These are phyloP conservation scores for Xenopus petersii DNA, from an alignment of 2,797 vertebrate species.

Conservation along the genomic window DNA sequence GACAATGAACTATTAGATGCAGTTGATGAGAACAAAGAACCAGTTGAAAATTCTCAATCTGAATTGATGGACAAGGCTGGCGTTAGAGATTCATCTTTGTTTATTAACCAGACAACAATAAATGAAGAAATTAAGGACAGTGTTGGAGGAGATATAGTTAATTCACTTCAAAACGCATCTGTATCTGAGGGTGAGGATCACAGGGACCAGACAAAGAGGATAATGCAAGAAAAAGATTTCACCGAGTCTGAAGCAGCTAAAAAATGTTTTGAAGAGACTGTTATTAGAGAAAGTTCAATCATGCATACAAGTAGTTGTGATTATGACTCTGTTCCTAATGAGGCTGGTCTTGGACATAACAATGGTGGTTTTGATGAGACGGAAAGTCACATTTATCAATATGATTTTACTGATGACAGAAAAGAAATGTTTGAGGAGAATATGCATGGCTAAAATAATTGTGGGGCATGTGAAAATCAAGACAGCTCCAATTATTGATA, in stretches of 20 bases:
- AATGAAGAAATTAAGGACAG: background rate
- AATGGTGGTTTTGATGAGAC: constrained; percentile 20
- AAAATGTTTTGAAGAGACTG: background rate
- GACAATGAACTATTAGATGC: too few species aligned
- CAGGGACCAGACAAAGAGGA: background rate
- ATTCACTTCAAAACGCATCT: constrained; percentile 6
- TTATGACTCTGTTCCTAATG: constrained; percentile 17
- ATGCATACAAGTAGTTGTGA: constrained; percentile 24
- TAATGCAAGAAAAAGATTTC: background rate
- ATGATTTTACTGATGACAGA: too few species aligned
- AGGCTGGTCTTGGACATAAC: constrained; percentile 3
- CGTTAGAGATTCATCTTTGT: constrained; percentile 1
- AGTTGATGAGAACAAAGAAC: too few species aligned
- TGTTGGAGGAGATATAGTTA: too few species aligned
- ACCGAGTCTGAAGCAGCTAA: constrained; percentile 14
- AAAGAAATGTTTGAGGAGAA: too few species aligned
- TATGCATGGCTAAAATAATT: too few species aligned
- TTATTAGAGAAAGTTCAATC: constrained; percentile 35
- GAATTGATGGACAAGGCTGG: background rate
- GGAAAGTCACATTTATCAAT: constrained; percentile 2
- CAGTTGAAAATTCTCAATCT: background rate
- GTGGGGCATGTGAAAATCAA: too few species aligned
- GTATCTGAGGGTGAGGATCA: constrained; percentile 12
- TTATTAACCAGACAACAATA: constrained; percentile 1
- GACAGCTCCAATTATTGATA: too few species aligned